Evolutionary conservation across 2,888 invertebrate species (phyloP).

Genomic region (Candidula unifasciata): DNA sequence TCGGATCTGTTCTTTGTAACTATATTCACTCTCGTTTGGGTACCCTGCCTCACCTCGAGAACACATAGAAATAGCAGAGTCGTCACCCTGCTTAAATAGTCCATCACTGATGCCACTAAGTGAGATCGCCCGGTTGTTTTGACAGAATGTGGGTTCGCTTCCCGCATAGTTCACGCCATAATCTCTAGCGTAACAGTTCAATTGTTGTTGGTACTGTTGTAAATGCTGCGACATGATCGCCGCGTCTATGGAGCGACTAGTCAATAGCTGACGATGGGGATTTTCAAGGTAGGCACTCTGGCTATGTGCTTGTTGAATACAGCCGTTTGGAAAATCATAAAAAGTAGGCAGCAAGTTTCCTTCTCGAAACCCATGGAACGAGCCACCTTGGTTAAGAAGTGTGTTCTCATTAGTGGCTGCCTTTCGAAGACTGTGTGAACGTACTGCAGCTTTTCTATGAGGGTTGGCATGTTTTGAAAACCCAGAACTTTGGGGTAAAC

Average conservation of each 20-base stretch:
- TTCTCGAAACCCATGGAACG: conserved; percentile 52
- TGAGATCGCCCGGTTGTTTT: conserved; percentile 35
- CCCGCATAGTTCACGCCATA: conserved; percentile 60
- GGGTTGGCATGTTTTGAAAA: conserved; percentile 59
- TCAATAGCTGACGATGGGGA: conserved; percentile 10
- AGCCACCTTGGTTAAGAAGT: conserved; percentile 65
- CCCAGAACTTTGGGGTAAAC: conserved; percentile 54
- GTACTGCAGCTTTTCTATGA: conserved; percentile 68
- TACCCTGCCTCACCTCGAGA: conserved; percentile 66
- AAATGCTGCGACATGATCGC: not conserved
- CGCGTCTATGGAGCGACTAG: conserved; percentile 33
- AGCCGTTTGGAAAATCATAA: conserved; percentile 24
- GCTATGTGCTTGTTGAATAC: conserved; percentile 2
- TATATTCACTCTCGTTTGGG: conserved; percentile 70
- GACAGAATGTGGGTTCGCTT: conserved; percentile 63
- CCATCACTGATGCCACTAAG: conserved; percentile 59
- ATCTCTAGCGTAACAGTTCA: conserved; percentile 13
- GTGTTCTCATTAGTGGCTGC: conserved; percentile 62
- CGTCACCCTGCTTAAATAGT: conserved; percentile 66
- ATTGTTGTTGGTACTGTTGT: conserved; percentile 20
- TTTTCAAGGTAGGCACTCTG: not conserved
- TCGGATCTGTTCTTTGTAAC: conserved; percentile 62
- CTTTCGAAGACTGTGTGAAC: conserved; percentile 68
- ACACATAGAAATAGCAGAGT: conserved; percentile 70
- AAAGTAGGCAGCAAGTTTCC: not conserved